Evolutionary conservation across 92 coral and sea anemone genomes (phyloP).

Genomic region (Epizoanthus ramosus): DNA sequence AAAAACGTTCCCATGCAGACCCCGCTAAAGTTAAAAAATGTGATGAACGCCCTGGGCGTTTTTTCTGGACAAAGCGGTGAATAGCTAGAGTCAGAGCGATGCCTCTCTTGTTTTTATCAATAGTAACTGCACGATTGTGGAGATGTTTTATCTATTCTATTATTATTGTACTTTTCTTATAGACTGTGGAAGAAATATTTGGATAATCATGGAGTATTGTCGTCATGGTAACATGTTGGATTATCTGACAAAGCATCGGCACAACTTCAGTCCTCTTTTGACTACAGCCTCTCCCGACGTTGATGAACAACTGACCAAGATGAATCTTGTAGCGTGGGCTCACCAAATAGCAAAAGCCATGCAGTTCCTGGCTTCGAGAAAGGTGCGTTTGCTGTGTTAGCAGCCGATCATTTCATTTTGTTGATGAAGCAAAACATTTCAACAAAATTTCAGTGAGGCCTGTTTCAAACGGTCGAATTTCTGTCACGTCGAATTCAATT

Average conservation of each 20-base stretch:
- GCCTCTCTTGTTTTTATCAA: too few species aligned
- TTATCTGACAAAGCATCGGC: conserved; percentile 87
- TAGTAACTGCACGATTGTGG: not conserved
- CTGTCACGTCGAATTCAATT: too few species aligned
- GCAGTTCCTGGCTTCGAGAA: conserved; percentile 86
- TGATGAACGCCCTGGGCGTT: too few species aligned
- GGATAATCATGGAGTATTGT: conserved; percentile 92
- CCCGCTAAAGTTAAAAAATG: too few species aligned
- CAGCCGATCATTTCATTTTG: not conserved
- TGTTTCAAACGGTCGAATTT: too few species aligned
- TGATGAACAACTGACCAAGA: conserved; percentile 70
- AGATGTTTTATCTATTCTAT: too few species aligned
- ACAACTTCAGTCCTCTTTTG: conserved; percentile 79
- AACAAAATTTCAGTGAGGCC: not conserved
- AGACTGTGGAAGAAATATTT: conserved; percentile 86
- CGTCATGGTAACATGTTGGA: conserved; percentile 87
- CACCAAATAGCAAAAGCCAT: conserved; percentile 90
- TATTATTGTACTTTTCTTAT: not conserved
- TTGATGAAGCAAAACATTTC: too few species aligned
- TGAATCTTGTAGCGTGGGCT: conserved; percentile 79
- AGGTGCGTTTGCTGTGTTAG: conserved; percentile 47
- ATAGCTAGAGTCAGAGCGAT: too few species aligned
- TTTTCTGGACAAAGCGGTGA: too few species aligned
- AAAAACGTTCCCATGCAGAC: too few species aligned
- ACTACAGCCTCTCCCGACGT: conserved; percentile 81